Evolutionary conservation across 2,888 invertebrate species (phyloP).

Genomic region (Sinodicranocentrus sp.): DNA sequence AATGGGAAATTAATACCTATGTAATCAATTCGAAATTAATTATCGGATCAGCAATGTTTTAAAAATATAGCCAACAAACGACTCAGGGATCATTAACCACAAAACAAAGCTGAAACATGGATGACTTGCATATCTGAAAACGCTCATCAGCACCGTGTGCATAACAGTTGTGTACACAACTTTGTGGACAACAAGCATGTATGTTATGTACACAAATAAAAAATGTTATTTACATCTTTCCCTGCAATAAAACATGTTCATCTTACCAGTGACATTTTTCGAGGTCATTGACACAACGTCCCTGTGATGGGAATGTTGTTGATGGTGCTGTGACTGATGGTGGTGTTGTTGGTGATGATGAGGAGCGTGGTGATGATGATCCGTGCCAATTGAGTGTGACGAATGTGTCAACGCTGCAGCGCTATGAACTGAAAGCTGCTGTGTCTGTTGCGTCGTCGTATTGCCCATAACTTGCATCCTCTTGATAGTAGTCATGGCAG

Average conservation of each 20-base stretch:
- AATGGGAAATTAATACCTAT: no score
- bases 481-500: constrained; percentile 78
- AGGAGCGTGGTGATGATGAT: constrained; percentile 61
- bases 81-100: no score
- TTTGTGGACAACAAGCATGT: no score
- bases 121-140: background rate
- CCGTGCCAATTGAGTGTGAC: constrained; percentile 71
- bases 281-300: constrained; percentile 66
- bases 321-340: constrained; percentile 50
- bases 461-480: constrained; percentile 58
- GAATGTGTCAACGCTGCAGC: constrained; percentile 64
- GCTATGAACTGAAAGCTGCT: constrained; percentile 42
- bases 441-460: constrained; percentile 36
- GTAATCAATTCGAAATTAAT: no score
- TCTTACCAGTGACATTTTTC: constrained; percentile 65
- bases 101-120: background rate
- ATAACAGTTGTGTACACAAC: no score
- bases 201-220: background rate
- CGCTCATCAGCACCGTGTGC: no score
- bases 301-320: constrained; percentile 58
- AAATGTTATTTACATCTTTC: background rate
- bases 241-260: background rate
- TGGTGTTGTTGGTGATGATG: constrained; percentile 54
- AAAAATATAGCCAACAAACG: no score
- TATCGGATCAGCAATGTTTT: background rate